Conservation (phyloP, 2,888 invertebrate species). For the Clivina fossor region DNA sequence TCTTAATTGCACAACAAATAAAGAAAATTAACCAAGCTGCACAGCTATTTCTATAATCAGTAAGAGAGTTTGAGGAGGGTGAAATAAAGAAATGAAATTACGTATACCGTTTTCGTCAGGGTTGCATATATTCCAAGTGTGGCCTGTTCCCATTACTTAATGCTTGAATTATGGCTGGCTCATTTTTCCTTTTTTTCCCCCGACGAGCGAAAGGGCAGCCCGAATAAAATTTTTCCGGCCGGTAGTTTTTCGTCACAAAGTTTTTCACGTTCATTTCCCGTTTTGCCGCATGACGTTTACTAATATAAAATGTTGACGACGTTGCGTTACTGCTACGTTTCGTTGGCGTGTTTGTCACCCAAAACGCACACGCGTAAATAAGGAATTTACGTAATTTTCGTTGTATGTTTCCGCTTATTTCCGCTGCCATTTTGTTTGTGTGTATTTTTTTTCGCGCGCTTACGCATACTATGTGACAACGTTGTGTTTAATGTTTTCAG, state of each 20-base stretch:
- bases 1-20: no score
- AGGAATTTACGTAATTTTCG: conserved; percentile 30
- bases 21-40: not conserved
- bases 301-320: conserved; percentile 16
- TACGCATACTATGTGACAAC: no score
- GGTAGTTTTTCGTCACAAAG: conserved; percentile 27
- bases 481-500: no score
- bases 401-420: conserved; percentile 30
- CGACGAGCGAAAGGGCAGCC: no score
- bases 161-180: conserved; percentile 21
- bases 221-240: conserved; percentile 19
- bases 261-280: conserved; percentile 31
- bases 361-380: no score
- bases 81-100: not conserved
- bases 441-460: no score
- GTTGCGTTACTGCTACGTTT: conserved; percentile 9
- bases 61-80: not conserved
- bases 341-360: no score
- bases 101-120: not conserved
- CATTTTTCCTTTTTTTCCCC: no score
- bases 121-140: conserved; percentile 15
- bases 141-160: conserved; percentile 22
- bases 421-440: conserved; percentile 19
- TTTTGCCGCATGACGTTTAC: no score
- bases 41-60: no score